phyloP scores from a whole-genome alignment of 2,888 invertebrate species.

The Philhelius pedissequus region DNA sequence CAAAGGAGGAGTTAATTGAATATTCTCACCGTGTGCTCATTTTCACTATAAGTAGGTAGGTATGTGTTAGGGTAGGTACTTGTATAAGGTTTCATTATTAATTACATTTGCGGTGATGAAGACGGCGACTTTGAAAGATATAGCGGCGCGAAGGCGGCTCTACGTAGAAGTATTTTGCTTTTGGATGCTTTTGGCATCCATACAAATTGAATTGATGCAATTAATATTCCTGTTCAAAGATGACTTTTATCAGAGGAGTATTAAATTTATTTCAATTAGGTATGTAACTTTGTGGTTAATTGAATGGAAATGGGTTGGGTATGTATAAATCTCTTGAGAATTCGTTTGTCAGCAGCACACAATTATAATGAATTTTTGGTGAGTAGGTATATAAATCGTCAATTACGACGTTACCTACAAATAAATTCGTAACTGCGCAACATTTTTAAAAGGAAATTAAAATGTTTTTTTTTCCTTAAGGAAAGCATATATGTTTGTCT shows the following conservation, averaged over 20 bases:
- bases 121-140: background rate
- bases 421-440: no score
- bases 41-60: background rate
- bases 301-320: background rate
- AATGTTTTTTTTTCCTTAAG: no score
- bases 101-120: slow-evolving; percentile 4
- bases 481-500: no score
- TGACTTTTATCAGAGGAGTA: background rate
- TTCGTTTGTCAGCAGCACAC: no score
- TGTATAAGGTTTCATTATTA: slow-evolving; percentile 22
- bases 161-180: no score
- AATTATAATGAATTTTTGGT: no score
- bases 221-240: background rate
- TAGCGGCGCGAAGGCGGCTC: background rate
- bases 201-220: background rate
- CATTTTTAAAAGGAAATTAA: no score
- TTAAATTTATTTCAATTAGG: background rate
- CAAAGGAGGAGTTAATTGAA: slow-evolving; percentile 11
- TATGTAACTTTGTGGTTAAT: background rate
- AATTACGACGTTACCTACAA: no score
- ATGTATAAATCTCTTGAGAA: background rate
- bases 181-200: background rate
- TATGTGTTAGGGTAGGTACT: background rate
- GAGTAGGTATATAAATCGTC: no score
- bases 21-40: slow-evolving; percentile 13